Percentiles rank a stretch among this genome's conserved stretches.
Evolutionary conservation across 1,140 invertebrate genomes (phyloP).

Genomic region (Drosophila grimshawi): DNA sequence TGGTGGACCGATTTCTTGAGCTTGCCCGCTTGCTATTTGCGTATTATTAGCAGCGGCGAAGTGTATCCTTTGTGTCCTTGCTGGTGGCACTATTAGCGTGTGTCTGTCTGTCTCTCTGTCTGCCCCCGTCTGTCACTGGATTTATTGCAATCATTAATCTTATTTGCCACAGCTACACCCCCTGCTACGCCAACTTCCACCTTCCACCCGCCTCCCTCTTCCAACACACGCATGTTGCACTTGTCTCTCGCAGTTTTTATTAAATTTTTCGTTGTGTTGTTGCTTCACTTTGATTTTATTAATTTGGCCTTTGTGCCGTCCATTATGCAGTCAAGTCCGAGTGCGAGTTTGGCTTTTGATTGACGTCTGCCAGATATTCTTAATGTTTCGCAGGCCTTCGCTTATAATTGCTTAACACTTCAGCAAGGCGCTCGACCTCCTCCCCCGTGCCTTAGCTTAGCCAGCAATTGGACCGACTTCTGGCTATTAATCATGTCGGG

Average conservation of each 20-base stretch:
- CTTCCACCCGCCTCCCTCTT: no score
- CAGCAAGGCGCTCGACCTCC: constrained; percentile 20
- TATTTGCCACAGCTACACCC: constrained; percentile 53
- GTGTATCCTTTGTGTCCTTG: constrained; percentile 79
- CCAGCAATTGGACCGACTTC: constrained; percentile 30
- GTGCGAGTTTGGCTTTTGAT: constrained; percentile 58
- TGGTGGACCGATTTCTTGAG: constrained; percentile 72
- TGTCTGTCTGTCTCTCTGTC: constrained; percentile 42
- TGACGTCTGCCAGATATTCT: constrained; percentile 72
- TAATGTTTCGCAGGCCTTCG: constrained; percentile 64
- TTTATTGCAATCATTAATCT: constrained; percentile 85
- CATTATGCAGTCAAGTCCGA: constrained; percentile 45
- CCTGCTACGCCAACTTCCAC: not conserved
- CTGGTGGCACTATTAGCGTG: constrained; percentile 78
- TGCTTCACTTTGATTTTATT: constrained; percentile 74
- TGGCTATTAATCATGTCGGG: constrained; percentile 68
- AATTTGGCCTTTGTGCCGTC: constrained; percentile 71
- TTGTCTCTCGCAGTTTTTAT: constrained; percentile 67
- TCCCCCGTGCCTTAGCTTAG: not conserved
- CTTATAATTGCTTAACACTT: constrained; percentile 77
- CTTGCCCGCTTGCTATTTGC: constrained; percentile 52
- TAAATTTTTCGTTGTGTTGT: constrained; percentile 68
- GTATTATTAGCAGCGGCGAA: constrained; percentile 69
- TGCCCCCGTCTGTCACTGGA: constrained; percentile 73
- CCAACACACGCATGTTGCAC: constrained; percentile 24